These are phyloP conservation scores for Herminia tarsipennalis DNA, from an alignment of 2,888 invertebrate genomes.

Conservation along the genomic window DNA sequence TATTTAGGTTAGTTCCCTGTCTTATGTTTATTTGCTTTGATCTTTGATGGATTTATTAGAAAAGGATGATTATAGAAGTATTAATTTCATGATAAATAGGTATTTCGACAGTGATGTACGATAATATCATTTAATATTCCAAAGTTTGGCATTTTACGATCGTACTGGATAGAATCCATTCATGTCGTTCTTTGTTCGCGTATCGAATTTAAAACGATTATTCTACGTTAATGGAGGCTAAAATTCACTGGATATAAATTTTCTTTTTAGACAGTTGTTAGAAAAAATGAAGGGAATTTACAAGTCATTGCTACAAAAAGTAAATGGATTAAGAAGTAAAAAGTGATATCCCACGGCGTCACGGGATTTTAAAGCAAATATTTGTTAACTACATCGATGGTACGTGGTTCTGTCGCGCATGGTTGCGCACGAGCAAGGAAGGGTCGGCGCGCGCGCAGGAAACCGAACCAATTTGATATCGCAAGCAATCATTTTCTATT, in stretches of 20 bases:
- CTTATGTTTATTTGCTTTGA: slow-evolving; percentile 39
- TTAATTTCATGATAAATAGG: neutral
- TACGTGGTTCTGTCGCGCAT: slow-evolving; percentile 59
- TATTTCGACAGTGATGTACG: neutral
- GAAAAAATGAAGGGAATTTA: slow-evolving; percentile 22
- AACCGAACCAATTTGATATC: slow-evolving; percentile 53
- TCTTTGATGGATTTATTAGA: slow-evolving; percentile 7
- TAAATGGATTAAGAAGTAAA: slow-evolving; percentile 50
- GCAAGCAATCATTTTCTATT: slow-evolving; percentile 46
- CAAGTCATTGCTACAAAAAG: slow-evolving; percentile 44
- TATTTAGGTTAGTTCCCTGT: slow-evolving; percentile 33
- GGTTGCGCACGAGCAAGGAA: slow-evolving; percentile 36
- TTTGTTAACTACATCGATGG: slow-evolving; percentile 66
- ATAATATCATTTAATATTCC: neutral
- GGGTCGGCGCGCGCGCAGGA: slow-evolving; percentile 51
- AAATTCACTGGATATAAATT: slow-evolving; percentile 27
- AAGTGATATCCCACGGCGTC: slow-evolving; percentile 49
- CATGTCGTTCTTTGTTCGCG: slow-evolving; percentile 19
- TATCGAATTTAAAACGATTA: slow-evolving; percentile 17
- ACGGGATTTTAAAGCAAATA: slow-evolving; percentile 61
- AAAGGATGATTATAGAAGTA: neutral
- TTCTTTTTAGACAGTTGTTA: slow-evolving; percentile 16
- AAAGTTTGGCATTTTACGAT: slow-evolving; percentile 9
- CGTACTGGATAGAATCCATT: slow-evolving; percentile 8
- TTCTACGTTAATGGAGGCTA: slow-evolving; percentile 1